These are phyloP conservation scores for Barnardius zonarius DNA, from an alignment of 2,113 vertebrate species.

Conservation along the genomic window DNA sequence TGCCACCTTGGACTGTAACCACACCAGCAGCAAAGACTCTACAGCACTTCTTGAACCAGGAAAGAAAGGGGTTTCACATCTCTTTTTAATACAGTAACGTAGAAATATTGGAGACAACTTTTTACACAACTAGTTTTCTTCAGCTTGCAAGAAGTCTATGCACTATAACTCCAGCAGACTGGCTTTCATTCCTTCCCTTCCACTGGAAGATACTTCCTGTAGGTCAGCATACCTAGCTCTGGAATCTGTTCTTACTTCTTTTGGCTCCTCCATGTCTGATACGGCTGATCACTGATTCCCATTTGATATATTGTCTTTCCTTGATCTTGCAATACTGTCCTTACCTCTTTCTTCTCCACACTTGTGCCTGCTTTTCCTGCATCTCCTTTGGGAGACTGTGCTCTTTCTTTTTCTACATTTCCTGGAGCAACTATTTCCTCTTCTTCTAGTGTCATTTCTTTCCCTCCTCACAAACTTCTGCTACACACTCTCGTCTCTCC, in stretches of 20 bases:
- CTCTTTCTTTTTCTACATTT: neutral
- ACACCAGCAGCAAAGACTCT: neutral
- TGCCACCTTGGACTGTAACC: neutral
- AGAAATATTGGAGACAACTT: neutral
- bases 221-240: neutral
- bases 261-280: neutral
- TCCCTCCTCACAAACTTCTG: neutral
- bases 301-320: neutral
- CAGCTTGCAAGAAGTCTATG: neutral
- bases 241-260: neutral
- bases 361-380: neutral
- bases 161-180: neutral
- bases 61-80: neutral
- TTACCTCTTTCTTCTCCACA: neutral
- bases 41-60: neutral
- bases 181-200: neutral
- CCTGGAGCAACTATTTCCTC: neutral
- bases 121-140: neutral
- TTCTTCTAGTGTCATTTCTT: neutral
- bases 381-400: neutral
- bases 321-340: neutral
- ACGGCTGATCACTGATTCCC: neutral
- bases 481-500: neutral
- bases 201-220: neutral
- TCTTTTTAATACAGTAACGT: neutral